phyloP scores from a whole-genome alignment of 2,113 vertebrate species.

The Chloebia gouldiae region DNA sequence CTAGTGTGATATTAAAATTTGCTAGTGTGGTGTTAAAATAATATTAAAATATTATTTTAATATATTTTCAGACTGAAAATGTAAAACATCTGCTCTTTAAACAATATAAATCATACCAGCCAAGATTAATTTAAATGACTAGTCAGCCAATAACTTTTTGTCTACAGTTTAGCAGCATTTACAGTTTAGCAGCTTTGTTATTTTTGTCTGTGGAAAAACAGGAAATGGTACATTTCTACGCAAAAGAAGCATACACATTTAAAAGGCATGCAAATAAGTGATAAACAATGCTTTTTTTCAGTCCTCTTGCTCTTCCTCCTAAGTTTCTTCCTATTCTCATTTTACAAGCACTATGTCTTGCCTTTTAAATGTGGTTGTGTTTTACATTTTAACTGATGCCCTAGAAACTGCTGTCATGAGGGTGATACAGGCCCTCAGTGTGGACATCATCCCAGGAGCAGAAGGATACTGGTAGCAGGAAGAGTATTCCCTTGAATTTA shows the following conservation, averaged over 20 bases:
- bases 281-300: neutral
- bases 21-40: neutral
- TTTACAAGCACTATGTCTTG: neutral
- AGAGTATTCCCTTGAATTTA: neutral
- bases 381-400: neutral
- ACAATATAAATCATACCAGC: neutral
- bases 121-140: neutral
- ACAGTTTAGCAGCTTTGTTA: neutral
- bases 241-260: neutral
- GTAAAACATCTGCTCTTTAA: neutral
- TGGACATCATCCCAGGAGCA: neutral
- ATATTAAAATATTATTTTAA: neutral
- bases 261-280: neutral
- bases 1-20: neutral
- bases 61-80: neutral
- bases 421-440: neutral
- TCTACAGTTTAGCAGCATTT: neutral
- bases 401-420: neutral
- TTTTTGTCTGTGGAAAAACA: neutral
- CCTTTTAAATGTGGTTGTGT: neutral
- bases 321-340: neutral
- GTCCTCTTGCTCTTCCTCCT: neutral
- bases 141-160: neutral
- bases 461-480: neutral
- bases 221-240: neutral